Evolutionary conservation across 1,140 invertebrate genomes (phyloP).

Genomic region (Eumeta japonica): DNA sequence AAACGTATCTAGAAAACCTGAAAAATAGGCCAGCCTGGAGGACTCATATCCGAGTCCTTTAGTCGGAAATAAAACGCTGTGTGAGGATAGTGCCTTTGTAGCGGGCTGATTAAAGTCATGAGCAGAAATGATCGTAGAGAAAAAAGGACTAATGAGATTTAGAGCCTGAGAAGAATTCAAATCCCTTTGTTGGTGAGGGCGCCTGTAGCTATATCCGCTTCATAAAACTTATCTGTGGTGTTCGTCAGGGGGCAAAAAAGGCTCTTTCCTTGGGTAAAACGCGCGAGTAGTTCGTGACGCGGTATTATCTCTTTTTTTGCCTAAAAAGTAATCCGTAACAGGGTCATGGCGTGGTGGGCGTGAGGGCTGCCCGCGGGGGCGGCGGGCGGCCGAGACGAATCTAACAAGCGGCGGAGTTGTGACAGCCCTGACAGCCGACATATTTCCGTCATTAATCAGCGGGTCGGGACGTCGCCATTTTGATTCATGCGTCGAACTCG

Average conservation of each 20-base stretch:
- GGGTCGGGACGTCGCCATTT: conserved; percentile 10
- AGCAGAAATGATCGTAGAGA: too few relatives aligned
- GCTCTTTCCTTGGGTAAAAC: background rate
- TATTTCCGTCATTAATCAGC: conserved; percentile 49
- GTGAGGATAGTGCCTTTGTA: too few relatives aligned
- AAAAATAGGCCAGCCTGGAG: too few relatives aligned
- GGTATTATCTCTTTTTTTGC: background rate
- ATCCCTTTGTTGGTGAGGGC: background rate
- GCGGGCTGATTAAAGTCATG: too few relatives aligned
- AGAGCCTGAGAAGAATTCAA: too few relatives aligned
- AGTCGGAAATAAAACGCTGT: too few relatives aligned
- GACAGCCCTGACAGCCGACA: conserved; percentile 49
- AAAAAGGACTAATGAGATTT: too few relatives aligned
- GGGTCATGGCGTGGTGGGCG: too few relatives aligned
- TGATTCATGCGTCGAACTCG: background rate
- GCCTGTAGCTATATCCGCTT: background rate
- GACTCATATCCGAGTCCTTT: too few relatives aligned
- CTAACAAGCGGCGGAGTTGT: conserved; percentile 46
- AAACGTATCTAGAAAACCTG: too few relatives aligned
- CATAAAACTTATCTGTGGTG: background rate
- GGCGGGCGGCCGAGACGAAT: conserved; percentile 34
- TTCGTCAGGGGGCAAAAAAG: background rate
- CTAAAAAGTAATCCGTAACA: background rate
- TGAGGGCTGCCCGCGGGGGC: conserved; percentile 24
- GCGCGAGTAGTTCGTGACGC: background rate